These are phyloP conservation scores for Hemaris fuciformis DNA, from an alignment of 2,888 invertebrate genomes.

Conservation along the genomic window DNA sequence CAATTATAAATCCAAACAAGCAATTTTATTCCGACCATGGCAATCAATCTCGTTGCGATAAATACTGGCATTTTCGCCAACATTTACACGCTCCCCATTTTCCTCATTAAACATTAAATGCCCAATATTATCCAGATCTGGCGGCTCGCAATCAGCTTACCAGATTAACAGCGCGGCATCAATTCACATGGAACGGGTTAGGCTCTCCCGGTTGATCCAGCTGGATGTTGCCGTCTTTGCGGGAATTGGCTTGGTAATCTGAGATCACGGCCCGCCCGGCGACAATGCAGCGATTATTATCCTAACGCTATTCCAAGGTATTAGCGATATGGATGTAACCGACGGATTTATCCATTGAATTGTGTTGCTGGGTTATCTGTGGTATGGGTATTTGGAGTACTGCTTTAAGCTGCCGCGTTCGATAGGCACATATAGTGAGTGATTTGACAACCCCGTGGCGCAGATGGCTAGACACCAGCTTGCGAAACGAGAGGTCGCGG, in stretches of 20 bases:
- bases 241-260: conserved; percentile 15
- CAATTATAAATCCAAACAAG: neutral
- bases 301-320: neutral
- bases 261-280: conserved; percentile 12
- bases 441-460: too few relatives aligned
- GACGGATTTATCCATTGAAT: neutral
- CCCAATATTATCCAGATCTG: conserved; percentile 25
- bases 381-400: neutral
- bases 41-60: conserved; percentile 1
- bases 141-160: conserved; percentile 27
- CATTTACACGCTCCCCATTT: conserved; percentile 2
- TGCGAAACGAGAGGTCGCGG: too few relatives aligned
- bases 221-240: conserved; percentile 14
- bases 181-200: conserved; percentile 12
- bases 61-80: conserved; percentile 1
- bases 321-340: neutral
- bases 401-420: too few relatives aligned
- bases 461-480: too few relatives aligned
- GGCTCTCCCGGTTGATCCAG: conserved; percentile 9
- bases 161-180: conserved; percentile 28
- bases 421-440: too few relatives aligned
- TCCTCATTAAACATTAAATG: conserved; percentile 25
- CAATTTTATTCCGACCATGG: conserved; percentile 8
- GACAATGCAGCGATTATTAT: conserved; percentile 14
- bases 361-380: neutral